Percentiles rank a stretch among this genome's conserved stretches.
Conservation (phyloP, 2,113 vertebrate genomes). For the Salminus brasiliensis region DNA sequence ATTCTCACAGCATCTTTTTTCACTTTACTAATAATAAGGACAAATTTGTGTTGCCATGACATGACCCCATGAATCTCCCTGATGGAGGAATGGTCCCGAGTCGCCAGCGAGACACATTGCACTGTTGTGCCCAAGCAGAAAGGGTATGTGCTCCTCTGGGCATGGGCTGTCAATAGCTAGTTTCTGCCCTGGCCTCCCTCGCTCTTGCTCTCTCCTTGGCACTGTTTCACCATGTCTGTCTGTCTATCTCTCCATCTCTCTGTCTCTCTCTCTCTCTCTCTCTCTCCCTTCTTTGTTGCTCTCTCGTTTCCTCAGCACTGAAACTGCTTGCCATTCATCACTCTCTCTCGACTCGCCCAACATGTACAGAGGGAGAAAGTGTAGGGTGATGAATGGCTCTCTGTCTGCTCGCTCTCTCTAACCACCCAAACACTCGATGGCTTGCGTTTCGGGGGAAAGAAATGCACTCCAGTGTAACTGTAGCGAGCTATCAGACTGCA, state of each 20-base stretch:
- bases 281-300: not conserved
- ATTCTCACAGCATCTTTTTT: too few relatives aligned
- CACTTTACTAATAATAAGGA: too few relatives aligned
- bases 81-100: conserved; percentile 7
- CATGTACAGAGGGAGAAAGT: conserved; percentile 35
- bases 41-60: too few relatives aligned
- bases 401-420: conserved; percentile 64
- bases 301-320: conserved; percentile 19
- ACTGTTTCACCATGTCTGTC: not conserved
- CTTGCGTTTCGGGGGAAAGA: not conserved
- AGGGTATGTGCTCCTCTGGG: conserved; percentile 9
- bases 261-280: not conserved
- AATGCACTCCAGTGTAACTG: not conserved
- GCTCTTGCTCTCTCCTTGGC: not conserved
- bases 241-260: conserved; percentile 58
- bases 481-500: not conserved
- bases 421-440: conserved; percentile 34
- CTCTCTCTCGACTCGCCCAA: conserved; percentile 61
- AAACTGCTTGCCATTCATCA: conserved; percentile 71
- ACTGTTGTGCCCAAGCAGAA: conserved; percentile 35
- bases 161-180: conserved; percentile 13
- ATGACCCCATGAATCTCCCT: not conserved
- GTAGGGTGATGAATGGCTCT: conserved; percentile 68
- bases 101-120: conserved; percentile 7
- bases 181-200: conserved; percentile 1